A percentile compares a stretch with the other conserved stretches of the same genome.
Evolutionary conservation across 2,888 invertebrate genomes (phyloP).

Genomic region (Caradrina kadenii): DNA sequence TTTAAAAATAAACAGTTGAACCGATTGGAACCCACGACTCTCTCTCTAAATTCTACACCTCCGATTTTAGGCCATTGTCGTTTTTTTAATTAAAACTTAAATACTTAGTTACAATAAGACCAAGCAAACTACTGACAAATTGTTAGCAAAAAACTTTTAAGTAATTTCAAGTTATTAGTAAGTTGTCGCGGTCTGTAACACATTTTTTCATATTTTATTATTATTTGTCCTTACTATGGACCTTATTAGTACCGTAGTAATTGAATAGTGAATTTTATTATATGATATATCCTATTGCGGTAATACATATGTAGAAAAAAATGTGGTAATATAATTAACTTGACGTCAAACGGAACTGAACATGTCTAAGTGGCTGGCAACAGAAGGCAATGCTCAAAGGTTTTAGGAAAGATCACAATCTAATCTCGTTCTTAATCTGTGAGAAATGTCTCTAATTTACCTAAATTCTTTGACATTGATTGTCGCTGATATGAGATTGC

Average conservation of each 20-base stretch:
- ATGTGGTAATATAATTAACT: conserved; percentile 38
- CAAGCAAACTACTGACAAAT: conserved; percentile 39
- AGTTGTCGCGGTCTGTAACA: conserved; percentile 21
- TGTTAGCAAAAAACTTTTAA: conserved; percentile 27
- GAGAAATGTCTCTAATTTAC: too few species aligned
- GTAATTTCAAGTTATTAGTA: conserved; percentile 28
- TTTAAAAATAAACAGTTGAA: conserved; percentile 2
- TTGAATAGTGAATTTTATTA: conserved; percentile 56
- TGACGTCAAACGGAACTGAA: conserved; percentile 35
- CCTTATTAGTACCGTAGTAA: conserved; percentile 29
- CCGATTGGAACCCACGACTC: conserved; percentile 15
- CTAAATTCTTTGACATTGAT: too few species aligned
- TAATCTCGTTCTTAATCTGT: too few species aligned
- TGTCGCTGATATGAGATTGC: too few species aligned
- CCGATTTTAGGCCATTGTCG: conserved; percentile 30
- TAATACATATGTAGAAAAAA: conserved; percentile 39
- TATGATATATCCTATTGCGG: conserved; percentile 48
- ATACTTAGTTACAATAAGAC: conserved; percentile 43
- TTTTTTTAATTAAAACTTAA: conserved; percentile 44
- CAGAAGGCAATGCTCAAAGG: too few species aligned
- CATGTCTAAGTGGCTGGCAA: not conserved
- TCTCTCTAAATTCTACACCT: conserved; percentile 1
- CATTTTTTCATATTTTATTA: conserved; percentile 17
- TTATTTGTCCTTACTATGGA: conserved; percentile 18
- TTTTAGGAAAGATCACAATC: too few species aligned